A percentile compares a stretch with the other conserved stretches of the same genome.
Conservation (phyloP, 2,797 vertebrate genomes). For the Lepus oiostolus region DNA sequence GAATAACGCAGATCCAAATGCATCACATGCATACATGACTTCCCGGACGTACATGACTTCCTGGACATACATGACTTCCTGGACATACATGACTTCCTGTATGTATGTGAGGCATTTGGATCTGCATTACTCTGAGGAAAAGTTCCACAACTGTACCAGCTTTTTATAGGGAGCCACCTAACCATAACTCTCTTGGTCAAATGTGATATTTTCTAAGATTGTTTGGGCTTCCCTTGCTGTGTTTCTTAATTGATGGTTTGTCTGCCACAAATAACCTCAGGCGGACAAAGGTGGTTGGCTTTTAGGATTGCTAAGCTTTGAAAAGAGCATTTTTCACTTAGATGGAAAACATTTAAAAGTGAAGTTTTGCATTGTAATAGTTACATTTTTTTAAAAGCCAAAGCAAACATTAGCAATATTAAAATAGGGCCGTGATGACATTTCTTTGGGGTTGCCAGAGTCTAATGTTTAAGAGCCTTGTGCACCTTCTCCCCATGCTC, state of each 20-base stretch:
- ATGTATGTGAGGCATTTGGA: not conserved
- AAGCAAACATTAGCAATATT: not conserved
- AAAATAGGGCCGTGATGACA: not conserved
- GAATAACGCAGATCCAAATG: no score
- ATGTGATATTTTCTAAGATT: not conserved
- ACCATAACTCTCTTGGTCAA: not conserved
- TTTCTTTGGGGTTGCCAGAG: not conserved
- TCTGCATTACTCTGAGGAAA: not conserved
- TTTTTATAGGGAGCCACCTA: not conserved
- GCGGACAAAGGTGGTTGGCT: not conserved
- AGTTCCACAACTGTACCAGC: not conserved
- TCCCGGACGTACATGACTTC: no score
- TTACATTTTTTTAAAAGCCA: not conserved
- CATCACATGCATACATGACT: no score
- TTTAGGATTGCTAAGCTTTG: not conserved
- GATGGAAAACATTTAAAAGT: slow-evolving; percentile 27
- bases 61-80: no score
- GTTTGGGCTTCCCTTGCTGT: not conserved
- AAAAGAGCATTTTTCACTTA: not conserved
- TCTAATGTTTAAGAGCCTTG: not conserved
- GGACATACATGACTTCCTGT: not conserved
- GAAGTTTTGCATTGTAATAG: not conserved
- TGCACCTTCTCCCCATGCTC: not conserved
- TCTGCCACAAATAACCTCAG: not conserved
- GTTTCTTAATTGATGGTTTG: not conserved